Percentiles rank a stretch among this genome's conserved stretches.
These are phyloP conservation scores for Homalodisca vitripennis DNA, from an alignment of 1,140 invertebrate genomes.

Conservation along the genomic window DNA sequence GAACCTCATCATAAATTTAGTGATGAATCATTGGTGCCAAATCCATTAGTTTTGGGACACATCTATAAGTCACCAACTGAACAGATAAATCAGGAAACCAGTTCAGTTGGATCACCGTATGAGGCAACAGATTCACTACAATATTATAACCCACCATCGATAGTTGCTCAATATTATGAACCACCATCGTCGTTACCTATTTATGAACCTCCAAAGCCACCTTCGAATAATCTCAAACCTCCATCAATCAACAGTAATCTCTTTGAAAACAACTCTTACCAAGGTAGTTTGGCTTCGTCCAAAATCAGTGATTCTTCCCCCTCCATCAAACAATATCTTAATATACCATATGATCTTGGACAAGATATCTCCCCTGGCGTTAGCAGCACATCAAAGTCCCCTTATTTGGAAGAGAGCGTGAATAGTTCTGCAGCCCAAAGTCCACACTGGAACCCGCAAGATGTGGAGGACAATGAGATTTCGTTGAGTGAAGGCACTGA, in stretches of 20 bases:
- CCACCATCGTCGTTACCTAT: no score
- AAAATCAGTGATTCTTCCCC: conserved; percentile 10
- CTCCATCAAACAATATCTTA: background rate
- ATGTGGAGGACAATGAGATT: conserved; percentile 13
- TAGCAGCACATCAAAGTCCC: conserved; percentile 2
- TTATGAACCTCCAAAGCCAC: background rate
- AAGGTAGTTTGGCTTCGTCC: background rate
- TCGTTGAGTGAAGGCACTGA: conserved; percentile 25
- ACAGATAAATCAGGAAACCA: no score
- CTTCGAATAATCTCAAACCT: background rate
- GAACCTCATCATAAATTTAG: background rate
- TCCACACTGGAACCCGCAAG: conserved; percentile 23
- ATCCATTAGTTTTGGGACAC: background rate
- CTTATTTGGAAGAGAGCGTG: conserved; percentile 8
- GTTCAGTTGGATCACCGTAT: no score
- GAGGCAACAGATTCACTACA: no score
- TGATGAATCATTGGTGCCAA: conserved; percentile 1
- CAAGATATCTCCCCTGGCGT: background rate
- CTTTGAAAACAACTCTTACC: background rate
- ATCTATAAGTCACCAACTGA: background rate
- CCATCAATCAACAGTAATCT: background rate
- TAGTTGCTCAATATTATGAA: background rate
- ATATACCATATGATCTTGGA: background rate
- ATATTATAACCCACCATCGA: no score
- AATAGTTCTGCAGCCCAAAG: conserved; percentile 12